phyloP scores from a whole-genome alignment of 2,888 invertebrate genomes.

The Cephus spinipes region DNA sequence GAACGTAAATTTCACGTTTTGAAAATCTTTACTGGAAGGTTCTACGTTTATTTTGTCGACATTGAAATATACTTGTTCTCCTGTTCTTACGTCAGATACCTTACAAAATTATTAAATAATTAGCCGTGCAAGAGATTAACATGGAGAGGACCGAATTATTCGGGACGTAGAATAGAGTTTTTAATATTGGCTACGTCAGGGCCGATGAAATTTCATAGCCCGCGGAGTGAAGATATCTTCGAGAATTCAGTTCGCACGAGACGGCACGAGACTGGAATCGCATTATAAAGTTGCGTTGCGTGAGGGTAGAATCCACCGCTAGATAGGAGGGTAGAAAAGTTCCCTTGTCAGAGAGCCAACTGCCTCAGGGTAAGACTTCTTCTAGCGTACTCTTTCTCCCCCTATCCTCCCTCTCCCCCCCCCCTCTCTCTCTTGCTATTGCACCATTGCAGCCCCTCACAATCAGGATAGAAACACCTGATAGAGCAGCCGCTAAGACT shows the following conservation, averaged over 20 bases:
- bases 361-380: background rate
- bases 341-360: background rate
- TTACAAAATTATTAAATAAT: background rate
- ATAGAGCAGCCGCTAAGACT: background rate
- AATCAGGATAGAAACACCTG: background rate
- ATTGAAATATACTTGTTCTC: background rate
- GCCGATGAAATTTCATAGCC: background rate
- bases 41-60: too few relatives aligned
- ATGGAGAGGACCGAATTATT: background rate
- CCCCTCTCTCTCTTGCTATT: background rate
- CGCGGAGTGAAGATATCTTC: background rate
- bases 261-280: background rate
- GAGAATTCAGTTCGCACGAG: background rate
- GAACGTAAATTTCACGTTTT: background rate
- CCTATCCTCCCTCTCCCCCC: background rate
- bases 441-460: background rate
- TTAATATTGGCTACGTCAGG: background rate
- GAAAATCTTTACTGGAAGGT: background rate
- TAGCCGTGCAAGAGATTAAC: background rate
- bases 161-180: background rate
- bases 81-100: background rate
- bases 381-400: background rate
- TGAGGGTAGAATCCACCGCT: background rate
- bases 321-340: background rate
- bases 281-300: background rate